Conservation (phyloP, 2,888 invertebrate species). For the Sphaerophoria rueppellii region DNA sequence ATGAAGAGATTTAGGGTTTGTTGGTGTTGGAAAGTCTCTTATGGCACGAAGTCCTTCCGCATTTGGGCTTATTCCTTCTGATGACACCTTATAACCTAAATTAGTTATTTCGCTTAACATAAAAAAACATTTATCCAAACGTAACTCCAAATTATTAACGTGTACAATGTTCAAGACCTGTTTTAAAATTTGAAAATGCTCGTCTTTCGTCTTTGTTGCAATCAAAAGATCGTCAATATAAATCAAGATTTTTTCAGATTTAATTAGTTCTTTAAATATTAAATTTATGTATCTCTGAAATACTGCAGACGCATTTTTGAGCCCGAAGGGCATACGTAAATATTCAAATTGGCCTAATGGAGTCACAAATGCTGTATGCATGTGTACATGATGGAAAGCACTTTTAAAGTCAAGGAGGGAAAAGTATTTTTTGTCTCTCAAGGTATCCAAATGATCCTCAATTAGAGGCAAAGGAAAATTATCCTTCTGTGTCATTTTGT, state of each 20-base stretch:
- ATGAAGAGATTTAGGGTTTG: constrained; percentile 33
- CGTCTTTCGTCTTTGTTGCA: constrained; percentile 57
- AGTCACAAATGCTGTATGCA: constrained; percentile 8
- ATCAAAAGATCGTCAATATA: constrained; percentile 75
- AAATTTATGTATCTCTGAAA: neutral
- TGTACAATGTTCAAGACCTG: constrained; percentile 53
- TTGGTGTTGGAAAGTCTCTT: constrained; percentile 44
- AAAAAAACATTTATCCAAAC: constrained; percentile 73
- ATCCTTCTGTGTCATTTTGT: constrained; percentile 9
- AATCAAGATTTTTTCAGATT: constrained; percentile 58
- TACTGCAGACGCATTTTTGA: neutral
- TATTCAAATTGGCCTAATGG: constrained; percentile 4
- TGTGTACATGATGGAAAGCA: constrained; percentile 8
- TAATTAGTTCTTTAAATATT: constrained; percentile 7
- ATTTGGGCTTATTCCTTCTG: constrained; percentile 27
- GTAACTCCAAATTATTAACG: constrained; percentile 52
- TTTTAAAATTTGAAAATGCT: constrained; percentile 23
- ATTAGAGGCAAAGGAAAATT: constrained; percentile 15
- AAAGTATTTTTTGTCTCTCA: too few relatives aligned
- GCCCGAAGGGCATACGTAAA: constrained; percentile 10
- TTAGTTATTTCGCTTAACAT: constrained; percentile 31
- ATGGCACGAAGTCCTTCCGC: constrained; percentile 5
- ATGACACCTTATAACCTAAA: constrained; percentile 37
- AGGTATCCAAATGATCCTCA: constrained; percentile 13
- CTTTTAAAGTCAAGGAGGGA: constrained; percentile 12